phyloP scores from a whole-genome alignment of 2,113 vertebrate genomes.

The Prionailurus bengalensis region DNA sequence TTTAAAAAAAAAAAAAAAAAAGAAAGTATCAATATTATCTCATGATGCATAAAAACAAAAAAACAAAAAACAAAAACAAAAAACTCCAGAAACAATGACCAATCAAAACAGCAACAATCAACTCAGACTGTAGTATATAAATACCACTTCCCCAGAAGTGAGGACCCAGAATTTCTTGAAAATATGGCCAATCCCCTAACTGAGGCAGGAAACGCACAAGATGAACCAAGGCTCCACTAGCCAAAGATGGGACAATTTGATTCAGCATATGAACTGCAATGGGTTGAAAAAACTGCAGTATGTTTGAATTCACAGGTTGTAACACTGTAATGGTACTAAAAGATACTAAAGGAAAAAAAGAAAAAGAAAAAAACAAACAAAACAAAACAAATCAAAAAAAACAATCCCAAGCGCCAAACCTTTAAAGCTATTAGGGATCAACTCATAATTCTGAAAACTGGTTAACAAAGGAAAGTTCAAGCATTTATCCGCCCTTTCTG shows the following conservation, averaged over 20 bases:
- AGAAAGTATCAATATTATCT: background rate
- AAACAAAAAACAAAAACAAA: background rate
- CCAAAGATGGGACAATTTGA: background rate
- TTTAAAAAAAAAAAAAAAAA: too few relatives aligned
- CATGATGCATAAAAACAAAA: background rate
- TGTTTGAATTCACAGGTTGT: background rate
- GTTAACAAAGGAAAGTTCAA: slow-evolving; percentile 11
- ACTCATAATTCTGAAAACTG: background rate
- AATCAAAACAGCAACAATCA: background rate
- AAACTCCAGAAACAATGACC: background rate
- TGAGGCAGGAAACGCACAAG: background rate
- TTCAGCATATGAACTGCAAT: background rate
- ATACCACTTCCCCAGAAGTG: background rate
- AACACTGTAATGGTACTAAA: background rate
- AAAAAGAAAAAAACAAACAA: background rate
- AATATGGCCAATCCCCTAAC: background rate
- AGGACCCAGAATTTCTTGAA: background rate
- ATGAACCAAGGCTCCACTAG: background rate
- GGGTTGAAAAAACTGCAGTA: background rate
- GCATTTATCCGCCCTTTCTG: background rate
- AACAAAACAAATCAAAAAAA: background rate
- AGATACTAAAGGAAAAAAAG: background rate
- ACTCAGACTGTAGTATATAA: background rate
- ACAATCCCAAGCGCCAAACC: background rate
- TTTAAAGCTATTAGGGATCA: background rate